phyloP scores from a whole-genome alignment of 2,888 invertebrate genomes.

The Acholoe squamosa region DNA sequence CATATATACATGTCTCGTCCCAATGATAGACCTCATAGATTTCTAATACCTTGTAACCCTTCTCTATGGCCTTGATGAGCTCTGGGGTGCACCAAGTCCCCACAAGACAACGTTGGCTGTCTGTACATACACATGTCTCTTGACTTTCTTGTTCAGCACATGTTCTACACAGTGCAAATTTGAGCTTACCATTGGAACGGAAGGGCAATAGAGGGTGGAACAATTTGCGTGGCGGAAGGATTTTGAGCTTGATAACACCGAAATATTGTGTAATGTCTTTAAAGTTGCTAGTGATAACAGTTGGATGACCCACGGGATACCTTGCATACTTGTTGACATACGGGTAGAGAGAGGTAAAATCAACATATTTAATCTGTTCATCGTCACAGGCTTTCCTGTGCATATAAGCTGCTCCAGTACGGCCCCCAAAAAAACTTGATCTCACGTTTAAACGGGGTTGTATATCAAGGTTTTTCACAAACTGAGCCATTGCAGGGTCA shows the following conservation, averaged over 20 bases:
- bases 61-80: not conserved
- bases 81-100: conserved; percentile 41
- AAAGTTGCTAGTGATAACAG: conserved; percentile 67
- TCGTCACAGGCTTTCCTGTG: conserved; percentile 68
- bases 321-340: conserved; percentile 71
- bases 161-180: conserved; percentile 78
- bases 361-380: conserved; percentile 72
- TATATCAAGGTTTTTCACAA: conserved; percentile 67
- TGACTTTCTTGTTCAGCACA: conserved; percentile 73
- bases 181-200: conserved; percentile 72
- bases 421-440: conserved; percentile 75
- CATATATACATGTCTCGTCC: not conserved
- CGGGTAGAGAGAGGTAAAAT: conserved; percentile 74
- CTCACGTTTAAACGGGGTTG: conserved; percentile 71
- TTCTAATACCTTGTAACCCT: not conserved
- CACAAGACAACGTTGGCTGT: not conserved
- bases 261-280: conserved; percentile 65
- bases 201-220: conserved; percentile 74
- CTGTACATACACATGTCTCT: conserved; percentile 15
- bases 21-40: conserved; percentile 36
- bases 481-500: conserved; percentile 65
- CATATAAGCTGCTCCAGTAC: conserved; percentile 73
- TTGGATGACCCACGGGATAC: conserved; percentile 69
- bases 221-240: conserved; percentile 71
- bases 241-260: conserved; percentile 70